Base-by-base conservation (phyloP, 2,113 vertebrate genomes). In the Fulmarus glacialis region DNA sequence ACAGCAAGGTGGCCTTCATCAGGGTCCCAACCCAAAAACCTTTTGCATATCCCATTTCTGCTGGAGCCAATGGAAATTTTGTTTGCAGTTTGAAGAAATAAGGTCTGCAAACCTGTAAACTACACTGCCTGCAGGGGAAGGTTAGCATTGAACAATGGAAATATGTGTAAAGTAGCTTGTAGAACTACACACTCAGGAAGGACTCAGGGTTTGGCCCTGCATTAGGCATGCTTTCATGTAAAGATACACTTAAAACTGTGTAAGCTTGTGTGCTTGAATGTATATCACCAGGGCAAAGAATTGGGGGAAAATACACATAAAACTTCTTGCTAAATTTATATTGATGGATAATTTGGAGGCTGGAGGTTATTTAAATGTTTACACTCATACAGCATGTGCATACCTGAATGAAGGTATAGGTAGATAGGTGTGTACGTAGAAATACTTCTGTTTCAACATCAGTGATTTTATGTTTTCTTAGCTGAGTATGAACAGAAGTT, bases 351-450 rank as follows among this genome's bases (percentile, higher is more conserved):
- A 47, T 56, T 64, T 60, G 24, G 20, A 92, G 19, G 19, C 22
- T 80, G 56, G 4, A 59, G 13, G 20, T 82, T 79, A 55, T 82
- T 75, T 48, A 62, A 36, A 43, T 63, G 9, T 47, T 86, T 64
- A 15, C 12, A 42, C 4, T 42, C 13, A 8, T 47, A n/a, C 50
- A 4, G 8, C 36, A 26, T 23, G 13, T 30, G 30, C 29, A 9
- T 48, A 38, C 6, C 3, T 3, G 0, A 11, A 38, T 47, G 13
- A 75, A 50, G 21, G n/a, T 30, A 24, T 0, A 60, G 8, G 15
- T 50, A 68, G 24, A 32, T 22, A n/a, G 3, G 1, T 12, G 10
- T 15, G 8, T n/a, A 36, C 7, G 4, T 21, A 67, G 29, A 72
- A 68, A 56, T 60, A 56, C 56, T 82, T 94, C 26, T 79, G 4